Evolutionary conservation across 2,888 invertebrate species (phyloP).

Genomic region (Drosophila greeni): DNA sequence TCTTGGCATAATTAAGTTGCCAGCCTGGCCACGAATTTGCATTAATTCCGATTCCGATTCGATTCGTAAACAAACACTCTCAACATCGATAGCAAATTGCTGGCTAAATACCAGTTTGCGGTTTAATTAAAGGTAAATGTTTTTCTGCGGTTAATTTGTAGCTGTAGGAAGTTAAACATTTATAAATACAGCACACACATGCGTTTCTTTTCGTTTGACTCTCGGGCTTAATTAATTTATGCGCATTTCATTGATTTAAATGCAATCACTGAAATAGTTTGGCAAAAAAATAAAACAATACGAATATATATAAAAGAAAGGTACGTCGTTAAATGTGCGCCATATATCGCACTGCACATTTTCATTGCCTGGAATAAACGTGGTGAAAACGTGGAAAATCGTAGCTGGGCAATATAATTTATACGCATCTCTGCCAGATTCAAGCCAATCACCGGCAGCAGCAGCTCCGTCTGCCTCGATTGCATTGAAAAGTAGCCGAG

Average conservation of each 20-base stretch:
- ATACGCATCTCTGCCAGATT: slow-evolving; percentile 41
- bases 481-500: slow-evolving; percentile 32
- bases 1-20: slow-evolving; percentile 61
- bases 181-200: slow-evolving; percentile 31
- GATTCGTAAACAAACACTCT: slow-evolving; percentile 31
- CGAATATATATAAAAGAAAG: neutral
- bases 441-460: slow-evolving; percentile 19
- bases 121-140: slow-evolving; percentile 54
- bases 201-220: slow-evolving; percentile 25
- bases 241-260: slow-evolving; percentile 63
- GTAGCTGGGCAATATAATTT: slow-evolving; percentile 27
- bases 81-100: slow-evolving; percentile 39
- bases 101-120: slow-evolving; percentile 55
- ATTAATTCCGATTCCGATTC: slow-evolving; percentile 47
- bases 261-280: slow-evolving; percentile 32
- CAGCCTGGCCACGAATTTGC: slow-evolving; percentile 33
- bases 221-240: slow-evolving; percentile 66
- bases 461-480: slow-evolving; percentile 21
- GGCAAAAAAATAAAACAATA: slow-evolving; percentile 7
- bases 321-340: slow-evolving; percentile 14
- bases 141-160: slow-evolving; percentile 28
- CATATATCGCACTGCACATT: slow-evolving; percentile 26
- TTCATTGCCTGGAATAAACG: slow-evolving; percentile 27
- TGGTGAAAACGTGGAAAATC: slow-evolving; percentile 17
- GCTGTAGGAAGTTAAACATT: slow-evolving; percentile 41